Percentiles rank a stretch among this genome's conserved stretches.
These are phyloP conservation scores for Liasis olivaceus DNA, from an alignment of 2,797 vertebrate species.

Conservation along the genomic window DNA sequence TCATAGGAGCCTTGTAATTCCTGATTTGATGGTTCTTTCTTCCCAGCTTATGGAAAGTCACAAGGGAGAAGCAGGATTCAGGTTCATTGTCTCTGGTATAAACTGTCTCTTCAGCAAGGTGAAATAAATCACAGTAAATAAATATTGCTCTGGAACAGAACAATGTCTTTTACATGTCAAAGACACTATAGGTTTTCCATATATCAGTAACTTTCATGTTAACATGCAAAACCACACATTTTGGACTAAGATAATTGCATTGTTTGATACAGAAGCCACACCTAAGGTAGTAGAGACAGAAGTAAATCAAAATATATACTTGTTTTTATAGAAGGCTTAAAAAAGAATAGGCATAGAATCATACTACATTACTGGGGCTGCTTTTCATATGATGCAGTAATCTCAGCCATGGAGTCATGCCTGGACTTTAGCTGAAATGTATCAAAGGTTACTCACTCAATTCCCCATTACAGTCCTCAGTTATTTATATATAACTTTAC, in stretches of 20 bases:
- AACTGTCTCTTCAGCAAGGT: conserved; percentile 4
- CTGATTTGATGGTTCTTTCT: conserved; percentile 22
- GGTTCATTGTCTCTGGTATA: background rate
- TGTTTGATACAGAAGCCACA: conserved; percentile 1
- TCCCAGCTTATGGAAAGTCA: conserved; percentile 11
- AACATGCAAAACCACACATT: conserved; percentile 7
- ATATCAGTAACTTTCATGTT: conserved; percentile 20
- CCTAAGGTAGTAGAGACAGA: background rate
- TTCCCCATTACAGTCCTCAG: conserved; percentile 10
- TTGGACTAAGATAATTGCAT: conserved; percentile 9
- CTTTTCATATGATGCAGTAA: background rate
- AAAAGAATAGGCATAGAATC: background rate
- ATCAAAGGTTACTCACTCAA: conserved; percentile 11
- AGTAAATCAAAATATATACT: conserved; percentile 9
- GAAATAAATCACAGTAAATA: conserved; percentile 9
- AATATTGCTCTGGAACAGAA: conserved; percentile 1
- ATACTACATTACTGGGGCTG: background rate
- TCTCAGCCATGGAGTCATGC: background rate
- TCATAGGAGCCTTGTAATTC: conserved; percentile 23
- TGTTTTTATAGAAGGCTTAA: background rate
- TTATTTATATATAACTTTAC: conserved; percentile 10
- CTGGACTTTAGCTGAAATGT: conserved; percentile 5
- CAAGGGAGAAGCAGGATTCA: background rate
- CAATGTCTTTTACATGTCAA: conserved; percentile 2
- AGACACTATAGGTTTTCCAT: conserved; percentile 9